Conservation (phyloP, 2,113 vertebrate genomes). For the Siniperca knerii region DNA sequence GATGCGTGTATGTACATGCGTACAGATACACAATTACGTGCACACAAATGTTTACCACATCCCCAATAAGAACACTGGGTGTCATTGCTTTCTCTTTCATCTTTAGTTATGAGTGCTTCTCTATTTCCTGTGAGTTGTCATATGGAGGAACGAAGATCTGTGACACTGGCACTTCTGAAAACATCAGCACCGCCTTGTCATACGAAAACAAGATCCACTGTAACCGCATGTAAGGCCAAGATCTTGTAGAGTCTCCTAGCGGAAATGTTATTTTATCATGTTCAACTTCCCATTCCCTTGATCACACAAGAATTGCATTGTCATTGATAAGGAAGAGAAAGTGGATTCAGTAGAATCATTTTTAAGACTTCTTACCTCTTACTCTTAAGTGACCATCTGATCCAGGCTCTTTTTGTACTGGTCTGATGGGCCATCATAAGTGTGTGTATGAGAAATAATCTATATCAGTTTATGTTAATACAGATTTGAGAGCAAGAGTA, state of each 20-base stretch:
- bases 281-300: background rate
- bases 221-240: slow-evolving; percentile 74
- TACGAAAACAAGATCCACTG: slow-evolving; percentile 77
- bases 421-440: background rate
- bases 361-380: background rate
- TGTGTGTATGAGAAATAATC: background rate
- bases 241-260: background rate
- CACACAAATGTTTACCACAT: background rate
- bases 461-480: background rate
- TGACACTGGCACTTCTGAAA: slow-evolving; percentile 73
- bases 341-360: background rate
- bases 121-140: slow-evolving; percentile 76
- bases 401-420: background rate
- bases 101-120: slow-evolving; percentile 79
- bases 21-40: background rate
- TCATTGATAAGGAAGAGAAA: background rate
- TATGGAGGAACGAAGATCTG: slow-evolving; percentile 65
- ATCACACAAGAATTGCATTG: background rate
- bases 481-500: background rate
- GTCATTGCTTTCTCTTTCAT: background rate
- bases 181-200: slow-evolving; percentile 79
- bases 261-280: background rate
- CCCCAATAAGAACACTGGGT: background rate
- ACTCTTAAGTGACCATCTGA: background rate
- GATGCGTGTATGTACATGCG: background rate